A percentile compares a stretch with the other conserved stretches of the same genome.
Evolutionary conservation across 2,888 invertebrate genomes (phyloP).

Genomic region (Platerodrilus igneus): DNA sequence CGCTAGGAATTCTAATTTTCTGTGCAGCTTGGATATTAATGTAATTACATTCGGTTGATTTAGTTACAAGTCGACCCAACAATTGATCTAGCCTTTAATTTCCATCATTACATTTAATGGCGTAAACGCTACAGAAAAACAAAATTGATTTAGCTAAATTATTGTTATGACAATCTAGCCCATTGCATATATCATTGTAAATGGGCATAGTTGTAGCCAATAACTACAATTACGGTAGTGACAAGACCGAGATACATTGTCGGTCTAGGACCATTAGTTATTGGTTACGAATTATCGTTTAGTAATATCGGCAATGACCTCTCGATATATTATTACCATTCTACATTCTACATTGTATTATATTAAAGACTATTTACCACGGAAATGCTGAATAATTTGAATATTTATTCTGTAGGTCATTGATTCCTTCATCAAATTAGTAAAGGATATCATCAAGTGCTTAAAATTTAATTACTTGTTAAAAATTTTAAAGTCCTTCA

Average conservation of each 20-base stretch:
- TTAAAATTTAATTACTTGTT: too few relatives aligned
- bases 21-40: too few relatives aligned
- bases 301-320: conserved; percentile 19
- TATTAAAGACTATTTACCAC: too few relatives aligned
- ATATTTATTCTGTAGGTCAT: too few relatives aligned
- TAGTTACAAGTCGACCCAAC: conserved; percentile 42
- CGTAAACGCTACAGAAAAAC: conserved; percentile 44
- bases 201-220: conserved; percentile 48
- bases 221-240: conserved; percentile 48
- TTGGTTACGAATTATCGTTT: conserved; percentile 26
- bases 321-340: too few relatives aligned
- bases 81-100: conserved; percentile 45
- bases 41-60: conserved; percentile 46
- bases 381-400: too few relatives aligned
- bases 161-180: conserved; percentile 45
- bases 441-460: too few relatives aligned
- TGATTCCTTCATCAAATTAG: too few relatives aligned
- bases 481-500: too few relatives aligned
- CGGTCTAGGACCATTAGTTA: conserved; percentile 42
- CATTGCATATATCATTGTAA: conserved; percentile 45
- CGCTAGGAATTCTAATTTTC: too few relatives aligned
- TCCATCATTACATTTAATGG: conserved; percentile 46
- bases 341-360: too few relatives aligned
- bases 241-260: conserved; percentile 45
- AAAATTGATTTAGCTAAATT: conserved; percentile 48